Conservation (phyloP, 2,113 vertebrate species). For the Stomatorhinus ivindoensis region DNA sequence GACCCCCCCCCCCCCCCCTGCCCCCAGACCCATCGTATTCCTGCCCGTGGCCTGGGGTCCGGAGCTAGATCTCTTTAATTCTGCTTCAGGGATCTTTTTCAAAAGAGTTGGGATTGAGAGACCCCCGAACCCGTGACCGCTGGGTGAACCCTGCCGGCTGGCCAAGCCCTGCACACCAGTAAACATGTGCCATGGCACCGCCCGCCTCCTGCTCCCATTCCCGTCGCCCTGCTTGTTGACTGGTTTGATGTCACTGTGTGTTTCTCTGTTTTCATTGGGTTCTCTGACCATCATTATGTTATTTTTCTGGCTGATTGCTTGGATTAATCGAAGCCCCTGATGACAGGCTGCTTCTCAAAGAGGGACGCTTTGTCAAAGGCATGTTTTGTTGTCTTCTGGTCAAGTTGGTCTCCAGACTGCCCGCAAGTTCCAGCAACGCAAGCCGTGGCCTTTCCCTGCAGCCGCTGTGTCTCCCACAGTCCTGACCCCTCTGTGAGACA, state of each 20-base stretch:
- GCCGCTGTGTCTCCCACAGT: conserved; percentile 14
- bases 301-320: background rate
- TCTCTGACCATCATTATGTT: conserved; percentile 13
- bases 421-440: background rate
- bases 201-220: conserved; percentile 41
- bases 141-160: conserved; percentile 53
- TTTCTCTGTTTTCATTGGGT: conserved; percentile 30
- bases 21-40: conserved; percentile 23
- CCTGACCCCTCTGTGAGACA: conserved; percentile 17
- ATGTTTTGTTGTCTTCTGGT: conserved; percentile 13
- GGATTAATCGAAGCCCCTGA: conserved; percentile 13
- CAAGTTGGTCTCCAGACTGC: background rate
- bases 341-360: background rate
- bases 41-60: conserved; percentile 40
- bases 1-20: conserved; percentile 42
- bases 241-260: conserved; percentile 30
- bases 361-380: background rate
- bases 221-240: conserved; percentile 37
- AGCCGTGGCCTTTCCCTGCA: background rate
- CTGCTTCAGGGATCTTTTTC: conserved; percentile 69
- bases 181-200: conserved; percentile 55
- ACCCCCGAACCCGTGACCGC: conserved; percentile 62
- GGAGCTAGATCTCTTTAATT: conserved; percentile 72
- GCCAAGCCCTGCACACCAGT: conserved; percentile 43
- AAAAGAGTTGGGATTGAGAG: conserved; percentile 57